Conservation (phyloP, 2,113 vertebrate species). For the Eclectus roratus region DNA sequence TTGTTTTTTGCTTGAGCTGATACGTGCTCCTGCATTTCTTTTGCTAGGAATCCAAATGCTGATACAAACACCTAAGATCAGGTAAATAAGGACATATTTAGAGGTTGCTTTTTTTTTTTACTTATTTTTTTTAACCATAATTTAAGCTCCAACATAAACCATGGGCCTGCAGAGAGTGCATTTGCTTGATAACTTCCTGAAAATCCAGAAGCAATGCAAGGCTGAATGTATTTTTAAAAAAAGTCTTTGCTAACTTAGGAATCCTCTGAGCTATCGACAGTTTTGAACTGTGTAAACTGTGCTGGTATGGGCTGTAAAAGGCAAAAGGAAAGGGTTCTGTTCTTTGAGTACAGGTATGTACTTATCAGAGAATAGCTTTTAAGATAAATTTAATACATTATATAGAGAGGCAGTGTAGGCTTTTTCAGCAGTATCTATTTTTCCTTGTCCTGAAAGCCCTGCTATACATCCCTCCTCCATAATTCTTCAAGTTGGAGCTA, state of each 20-base stretch:
- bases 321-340: constrained; percentile 13
- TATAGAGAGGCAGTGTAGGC: background rate
- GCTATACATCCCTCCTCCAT: background rate
- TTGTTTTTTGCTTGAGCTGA: background rate
- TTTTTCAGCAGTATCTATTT: constrained; percentile 7
- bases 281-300: constrained; percentile 44
- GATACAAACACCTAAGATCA: background rate
- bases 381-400: constrained; percentile 36
- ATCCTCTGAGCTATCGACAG: background rate
- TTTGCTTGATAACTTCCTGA: background rate
- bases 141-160: constrained; percentile 16
- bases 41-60: background rate
- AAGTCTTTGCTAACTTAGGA: constrained; percentile 23
- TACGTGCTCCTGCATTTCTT: background rate
- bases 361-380: constrained; percentile 60
- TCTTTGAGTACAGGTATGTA: constrained; percentile 33
- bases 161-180: background rate
- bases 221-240: background rate
- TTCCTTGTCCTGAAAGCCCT: background rate
- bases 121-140: background rate
- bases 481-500: background rate
- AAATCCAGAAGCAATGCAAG: constrained; percentile 5
- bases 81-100: constrained; percentile 14
- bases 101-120: background rate
- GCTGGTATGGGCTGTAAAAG: constrained; percentile 17